A percentile compares a stretch with the other conserved stretches of the same genome.
These are phyloP conservation scores for Ophraella communa DNA, from an alignment of 2,888 invertebrate species.

Conservation along the genomic window DNA sequence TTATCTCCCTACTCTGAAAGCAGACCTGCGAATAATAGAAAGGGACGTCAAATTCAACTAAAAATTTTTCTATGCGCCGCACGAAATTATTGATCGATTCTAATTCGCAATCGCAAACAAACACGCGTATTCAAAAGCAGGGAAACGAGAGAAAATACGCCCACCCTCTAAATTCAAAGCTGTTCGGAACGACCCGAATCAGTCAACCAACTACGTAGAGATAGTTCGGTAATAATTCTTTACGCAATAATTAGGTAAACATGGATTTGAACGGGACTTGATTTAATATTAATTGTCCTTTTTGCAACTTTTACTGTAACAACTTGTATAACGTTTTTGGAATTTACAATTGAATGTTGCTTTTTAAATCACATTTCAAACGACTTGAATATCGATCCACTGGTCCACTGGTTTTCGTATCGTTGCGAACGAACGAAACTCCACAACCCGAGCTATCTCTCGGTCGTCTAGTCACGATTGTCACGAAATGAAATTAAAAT, in stretches of 20 bases:
- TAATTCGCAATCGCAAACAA: too few relatives aligned
- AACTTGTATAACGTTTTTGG: too few relatives aligned
- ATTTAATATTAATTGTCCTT: too few relatives aligned
- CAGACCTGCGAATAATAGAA: not conserved
- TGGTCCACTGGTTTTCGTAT: not conserved
- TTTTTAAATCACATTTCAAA: not conserved
- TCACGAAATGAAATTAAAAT: conserved; percentile 10
- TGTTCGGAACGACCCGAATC: not conserved
- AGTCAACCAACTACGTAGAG: not conserved
- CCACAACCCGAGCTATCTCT: not conserved
- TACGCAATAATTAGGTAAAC: too few relatives aligned
- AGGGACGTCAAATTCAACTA: not conserved
- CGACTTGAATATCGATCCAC: not conserved
- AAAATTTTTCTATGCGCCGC: not conserved
- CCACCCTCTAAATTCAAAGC: not conserved
- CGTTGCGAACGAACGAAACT: not conserved
- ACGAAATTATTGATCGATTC: conserved; percentile 2
- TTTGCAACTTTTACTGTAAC: too few relatives aligned
- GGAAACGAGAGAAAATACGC: not conserved
- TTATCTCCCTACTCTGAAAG: not conserved
- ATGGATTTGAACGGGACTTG: too few relatives aligned
- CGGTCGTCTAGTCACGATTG: not conserved
- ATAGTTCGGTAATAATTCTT: too few relatives aligned
- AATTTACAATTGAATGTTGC: too few relatives aligned
- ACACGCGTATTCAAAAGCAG: not conserved